Base-by-base conservation (phyloP, 1,140 invertebrate genomes). In the Bombus superbus region DNA sequence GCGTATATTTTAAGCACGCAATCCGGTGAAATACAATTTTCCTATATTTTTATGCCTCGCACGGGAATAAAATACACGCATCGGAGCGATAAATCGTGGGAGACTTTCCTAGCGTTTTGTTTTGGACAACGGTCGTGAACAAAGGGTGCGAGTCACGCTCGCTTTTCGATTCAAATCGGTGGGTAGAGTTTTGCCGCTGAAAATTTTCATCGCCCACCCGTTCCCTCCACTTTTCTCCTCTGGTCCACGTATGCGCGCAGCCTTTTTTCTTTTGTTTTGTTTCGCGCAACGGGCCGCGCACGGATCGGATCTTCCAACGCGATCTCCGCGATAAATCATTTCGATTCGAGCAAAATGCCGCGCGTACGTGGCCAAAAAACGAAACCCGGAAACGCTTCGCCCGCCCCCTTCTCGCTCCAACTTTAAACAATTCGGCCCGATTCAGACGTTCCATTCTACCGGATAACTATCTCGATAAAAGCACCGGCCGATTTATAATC, bases 11-110 rank as follows among this genome's bases (percentile, higher is more conserved):
- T 40, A 66, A 47, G 18, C 57, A 40, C 64, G 44, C 35, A 25
- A 57, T 22, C 42, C 38, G 35, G 11, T 47, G 74, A 83, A 77
- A 83, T 69, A 69, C 35, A 83, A 77, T 83, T 77, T 83, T 69
- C 44, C 64, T 83, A 79, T 82, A 88, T 86, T 85, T 88, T 68
- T 71, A 81, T 72, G 78, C 44, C 42, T 25, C 40, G 13, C 83
- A 69, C 62, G 69, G 83, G 78, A 88, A 86, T 89, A 83, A 86
- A 89, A 86, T 89, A 88, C 85, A 79, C 74, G 87, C 88, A 85
- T 75, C 69, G 87, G 38, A 64, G 66, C 88, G 75, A 89, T 89
- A 89, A 89, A 89, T 89, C 87, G 88, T 66, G 47, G 28, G 38
- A 59, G n/a, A 79, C 64, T 18, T 59, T 86, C 38, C 88, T 82